Conservation (phyloP, 2,797 vertebrate species). For the Phrynocephalus guinanensis region DNA sequence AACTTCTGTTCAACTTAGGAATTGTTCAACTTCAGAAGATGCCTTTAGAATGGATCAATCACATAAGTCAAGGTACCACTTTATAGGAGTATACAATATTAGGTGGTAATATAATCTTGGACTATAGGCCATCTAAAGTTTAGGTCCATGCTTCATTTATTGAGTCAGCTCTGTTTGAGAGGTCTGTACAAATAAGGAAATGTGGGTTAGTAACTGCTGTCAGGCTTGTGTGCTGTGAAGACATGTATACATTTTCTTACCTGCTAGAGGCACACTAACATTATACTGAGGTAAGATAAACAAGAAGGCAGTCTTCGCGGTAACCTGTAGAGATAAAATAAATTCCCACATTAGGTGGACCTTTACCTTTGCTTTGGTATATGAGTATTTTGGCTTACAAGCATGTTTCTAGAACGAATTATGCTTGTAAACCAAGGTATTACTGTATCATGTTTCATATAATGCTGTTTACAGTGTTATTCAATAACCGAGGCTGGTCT, state of each 20-base stretch:
- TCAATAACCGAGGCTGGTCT: no score
- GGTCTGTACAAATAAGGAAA: not conserved
- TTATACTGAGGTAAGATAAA: conserved; percentile 99
- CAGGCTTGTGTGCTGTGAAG: not conserved
- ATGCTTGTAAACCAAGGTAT: no score
- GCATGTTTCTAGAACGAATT: no score
- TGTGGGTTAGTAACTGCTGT: not conserved
- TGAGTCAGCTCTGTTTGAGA: not conserved
- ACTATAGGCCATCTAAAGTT: not conserved
- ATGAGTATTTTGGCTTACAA: no score
- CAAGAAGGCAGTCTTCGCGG: conserved; percentile 95
- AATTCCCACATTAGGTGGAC: not conserved
- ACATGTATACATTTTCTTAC: conserved; percentile 75
- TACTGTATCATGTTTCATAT: no score
- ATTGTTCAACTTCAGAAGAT: no score
- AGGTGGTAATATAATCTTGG: not conserved
- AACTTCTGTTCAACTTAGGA: not conserved
- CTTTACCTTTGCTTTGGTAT: no score
- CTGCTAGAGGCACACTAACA: conserved; percentile 86
- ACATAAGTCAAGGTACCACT: no score
- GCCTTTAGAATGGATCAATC: no score
- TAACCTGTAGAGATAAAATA: conserved; percentile 81
- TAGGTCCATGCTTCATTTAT: not conserved
- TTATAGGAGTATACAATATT: not conserved
- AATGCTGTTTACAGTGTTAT: no score